A percentile compares a stretch with the other conserved stretches of the same genome.
phyloP scores from a whole-genome alignment of 2,888 invertebrate genomes.

The Phania funesta region DNA sequence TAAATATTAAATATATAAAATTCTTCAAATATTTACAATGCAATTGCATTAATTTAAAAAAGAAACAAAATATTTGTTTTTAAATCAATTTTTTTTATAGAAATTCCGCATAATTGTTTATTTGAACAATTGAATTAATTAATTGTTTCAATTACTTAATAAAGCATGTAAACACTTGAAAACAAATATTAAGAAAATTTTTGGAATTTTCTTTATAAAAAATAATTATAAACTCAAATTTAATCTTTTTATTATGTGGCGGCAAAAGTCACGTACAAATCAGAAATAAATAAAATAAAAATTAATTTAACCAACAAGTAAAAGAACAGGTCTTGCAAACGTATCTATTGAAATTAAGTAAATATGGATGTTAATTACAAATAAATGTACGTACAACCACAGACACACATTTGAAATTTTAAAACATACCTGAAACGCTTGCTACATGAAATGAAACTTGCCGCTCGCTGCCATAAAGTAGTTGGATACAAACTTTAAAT shows the following conservation, averaged over 20 bases:
- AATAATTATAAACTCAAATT: background rate
- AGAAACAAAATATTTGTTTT: constrained; percentile 12
- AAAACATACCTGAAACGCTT: constrained; percentile 18
- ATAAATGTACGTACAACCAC: background rate
- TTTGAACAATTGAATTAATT: constrained; percentile 43
- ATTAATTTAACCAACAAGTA: background rate
- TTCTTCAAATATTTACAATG: constrained; percentile 21
- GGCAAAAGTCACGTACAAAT: constrained; percentile 15
- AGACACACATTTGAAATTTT: constrained; percentile 18
- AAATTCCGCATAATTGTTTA: constrained; percentile 39
- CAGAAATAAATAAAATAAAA: constrained; percentile 29
- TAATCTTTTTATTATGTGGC: constrained; percentile 29
- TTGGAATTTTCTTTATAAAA: constrained; percentile 1
- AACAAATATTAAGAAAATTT: constrained; percentile 49
- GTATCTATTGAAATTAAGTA: constrained; percentile 52
- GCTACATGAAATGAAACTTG: constrained; percentile 40
- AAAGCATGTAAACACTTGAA: constrained; percentile 50
- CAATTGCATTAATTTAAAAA: constrained; percentile 3
- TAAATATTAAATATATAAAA: no score
- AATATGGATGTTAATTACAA: constrained; percentile 53
- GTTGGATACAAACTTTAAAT: constrained; percentile 12
- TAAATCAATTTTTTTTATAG: background rate
- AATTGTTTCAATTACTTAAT: constrained; percentile 55
- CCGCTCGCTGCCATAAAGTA: constrained; percentile 34
- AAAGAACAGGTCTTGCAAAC: background rate